Base-by-base conservation (phyloP, 2,113 vertebrate species). In the Cephalopholis sonnerati region DNA sequence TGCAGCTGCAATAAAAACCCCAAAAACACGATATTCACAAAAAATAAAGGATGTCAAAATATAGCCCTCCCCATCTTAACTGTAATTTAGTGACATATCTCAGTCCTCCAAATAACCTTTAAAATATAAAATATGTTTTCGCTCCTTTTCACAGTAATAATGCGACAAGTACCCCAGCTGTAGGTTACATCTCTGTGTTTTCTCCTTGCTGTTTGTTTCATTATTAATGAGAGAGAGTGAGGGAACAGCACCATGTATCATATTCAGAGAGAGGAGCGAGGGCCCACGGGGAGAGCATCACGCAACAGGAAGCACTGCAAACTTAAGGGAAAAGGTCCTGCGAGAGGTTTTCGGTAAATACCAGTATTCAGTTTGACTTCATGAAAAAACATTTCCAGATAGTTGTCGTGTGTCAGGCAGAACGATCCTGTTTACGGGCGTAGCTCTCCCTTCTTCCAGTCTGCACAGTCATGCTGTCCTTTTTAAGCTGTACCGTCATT, bases 181-280 rank as follows among this genome's bases (percentile, higher is more conserved):
- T 66, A 87, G 86, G 73, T 88, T 88, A 54, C 83, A 79, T 92
- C 59, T 81, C 57, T 58, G 81, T 74, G 62, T 85, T 87, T 87
- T 76, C 88, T 84, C 77, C 77, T 83, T 69, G 67, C 82, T 82
- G 86, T 90, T 92, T 91, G 72, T 88, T 93, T 91, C 88, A 93
- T 94, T 93, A 94, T 94, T 94, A 91, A 94, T 94, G 91, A 93
- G 89, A 61, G 76, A 54, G 80, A 88, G 87, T 54, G 87, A 87
- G 84, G 74, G 69, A 89, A 85, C 82, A 78, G 85, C 84, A 72
- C 79, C 68, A 53, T 85, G 89, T 87, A 91, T 92, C 83, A 85
- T 89, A 93, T 93, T 93, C 89, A 79, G 84, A 80, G 86, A 74
- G 90, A 66, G 84, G 79, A 71, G 72, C 55, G 1, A 32, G 39